Percentiles rank a stretch among this genome's conserved stretches.
Conservation (phyloP, 1,140 invertebrate species). For the Drosophila trapezifrons region DNA sequence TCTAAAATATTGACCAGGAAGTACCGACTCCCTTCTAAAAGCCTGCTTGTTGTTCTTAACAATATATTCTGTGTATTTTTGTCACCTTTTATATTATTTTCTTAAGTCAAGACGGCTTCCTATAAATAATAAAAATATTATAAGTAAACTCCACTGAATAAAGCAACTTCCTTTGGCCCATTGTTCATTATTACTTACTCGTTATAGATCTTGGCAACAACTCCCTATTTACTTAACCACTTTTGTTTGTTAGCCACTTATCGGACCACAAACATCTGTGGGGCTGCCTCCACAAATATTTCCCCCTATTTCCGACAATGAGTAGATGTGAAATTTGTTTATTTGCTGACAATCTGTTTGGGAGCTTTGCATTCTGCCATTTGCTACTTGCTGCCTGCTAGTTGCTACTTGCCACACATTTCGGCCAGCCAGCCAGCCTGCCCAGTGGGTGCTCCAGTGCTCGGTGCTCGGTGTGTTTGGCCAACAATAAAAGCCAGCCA, state of each 20-base stretch:
- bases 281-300: constrained; percentile 32
- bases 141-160: background rate
- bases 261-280: constrained; percentile 43
- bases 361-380: constrained; percentile 35
- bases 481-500: constrained; percentile 53
- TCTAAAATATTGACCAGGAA: background rate
- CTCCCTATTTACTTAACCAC: constrained; percentile 27
- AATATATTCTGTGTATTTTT: background rate
- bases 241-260: constrained; percentile 44
- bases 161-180: background rate
- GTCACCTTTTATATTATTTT: no score
- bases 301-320: constrained; percentile 6
- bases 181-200: constrained; percentile 5
- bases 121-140: constrained; percentile 4
- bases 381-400: constrained; percentile 23
- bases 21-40: background rate
- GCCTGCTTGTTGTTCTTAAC: background rate
- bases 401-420: constrained; percentile 35
- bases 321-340: constrained; percentile 44
- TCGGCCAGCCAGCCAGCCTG: constrained; percentile 24
- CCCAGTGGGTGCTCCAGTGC: constrained; percentile 37
- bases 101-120: background rate
- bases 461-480: constrained; percentile 31
- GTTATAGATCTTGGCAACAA: constrained; percentile 13
- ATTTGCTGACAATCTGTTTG: constrained; percentile 47